Conservation (phyloP, 2,113 vertebrate species). For the Eptesicus fuscus region DNA sequence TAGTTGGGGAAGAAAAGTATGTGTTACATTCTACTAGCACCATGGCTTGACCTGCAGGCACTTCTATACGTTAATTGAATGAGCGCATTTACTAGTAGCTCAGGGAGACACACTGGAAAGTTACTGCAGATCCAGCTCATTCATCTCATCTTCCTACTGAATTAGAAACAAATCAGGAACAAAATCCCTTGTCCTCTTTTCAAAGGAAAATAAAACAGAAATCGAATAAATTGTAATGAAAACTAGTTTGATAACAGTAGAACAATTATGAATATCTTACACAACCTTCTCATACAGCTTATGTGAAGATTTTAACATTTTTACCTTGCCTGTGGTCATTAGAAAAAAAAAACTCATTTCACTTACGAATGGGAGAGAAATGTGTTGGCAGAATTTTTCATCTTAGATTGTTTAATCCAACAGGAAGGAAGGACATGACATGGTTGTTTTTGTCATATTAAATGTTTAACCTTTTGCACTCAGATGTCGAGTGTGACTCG, state of each 20-base stretch:
- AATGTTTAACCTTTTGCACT: neutral
- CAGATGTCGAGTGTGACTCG: too few relatives aligned
- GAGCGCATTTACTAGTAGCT: neutral
- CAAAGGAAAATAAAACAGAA: neutral
- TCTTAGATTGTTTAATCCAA: neutral
- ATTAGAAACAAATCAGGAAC: neutral
- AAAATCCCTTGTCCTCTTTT: too few relatives aligned
- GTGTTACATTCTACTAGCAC: accelerated
- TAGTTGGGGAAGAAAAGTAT: accelerated
- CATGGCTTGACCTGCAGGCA: neutral
- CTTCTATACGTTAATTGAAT: neutral
- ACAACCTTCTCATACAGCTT: neutral
- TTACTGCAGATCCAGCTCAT: neutral
- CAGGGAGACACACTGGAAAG: neutral
- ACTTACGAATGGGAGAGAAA: neutral
- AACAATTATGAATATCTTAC: neutral
- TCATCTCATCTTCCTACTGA: neutral
- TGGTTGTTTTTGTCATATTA: conserved; percentile 5
- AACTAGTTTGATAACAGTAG: neutral
- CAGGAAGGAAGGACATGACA: neutral
- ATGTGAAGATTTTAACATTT: neutral
- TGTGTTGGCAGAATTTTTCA: neutral
- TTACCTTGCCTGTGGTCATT: neutral
- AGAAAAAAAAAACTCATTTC: neutral
- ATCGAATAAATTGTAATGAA: neutral